Percentiles rank a stretch among this genome's conserved stretches.
Conservation (phyloP, 2,797 vertebrate species). For the Neosalanx taihuensis region DNA sequence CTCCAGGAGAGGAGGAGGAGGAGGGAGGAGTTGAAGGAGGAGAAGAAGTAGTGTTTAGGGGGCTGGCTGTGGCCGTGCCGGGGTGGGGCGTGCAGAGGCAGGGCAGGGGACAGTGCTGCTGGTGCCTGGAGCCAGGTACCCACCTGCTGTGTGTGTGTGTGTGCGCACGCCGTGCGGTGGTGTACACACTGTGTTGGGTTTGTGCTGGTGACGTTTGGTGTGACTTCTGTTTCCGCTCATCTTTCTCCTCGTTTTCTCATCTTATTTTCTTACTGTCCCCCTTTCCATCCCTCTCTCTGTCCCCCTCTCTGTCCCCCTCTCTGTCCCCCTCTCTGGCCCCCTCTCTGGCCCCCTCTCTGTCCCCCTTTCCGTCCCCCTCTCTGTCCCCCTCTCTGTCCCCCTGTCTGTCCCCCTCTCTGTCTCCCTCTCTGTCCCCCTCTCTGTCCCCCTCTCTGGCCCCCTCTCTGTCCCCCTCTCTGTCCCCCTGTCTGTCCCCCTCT, state of each 20-base stretch:
- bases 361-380: neutral
- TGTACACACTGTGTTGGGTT: slow-evolving; percentile 47
- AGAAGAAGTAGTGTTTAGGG: slow-evolving; percentile 74
- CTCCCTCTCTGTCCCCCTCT: neutral
- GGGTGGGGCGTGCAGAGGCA: slow-evolving; percentile 66
- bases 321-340: neutral
- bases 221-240: slow-evolving; percentile 16
- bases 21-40: slow-evolving; percentile 15
- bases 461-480: neutral
- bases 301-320: neutral
- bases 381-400: neutral
- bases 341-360: too few relatives aligned
- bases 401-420: neutral
- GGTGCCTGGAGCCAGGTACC: slow-evolving; percentile 80
- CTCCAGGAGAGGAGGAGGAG: slow-evolving; percentile 66
- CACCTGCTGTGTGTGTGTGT: slow-evolving; percentile 51
- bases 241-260: slow-evolving; percentile 7
- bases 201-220: neutral
- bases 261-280: too few relatives aligned
- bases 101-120: slow-evolving; percentile 69
- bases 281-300: too few relatives aligned
- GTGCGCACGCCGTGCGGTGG: slow-evolving; percentile 70
- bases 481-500: neutral
- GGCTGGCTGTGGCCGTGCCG: slow-evolving; percentile 65
- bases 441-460: neutral